Percentiles rank a stretch among this genome's conserved stretches.
Conservation (phyloP, 2,888 invertebrate genomes). For the Caenorhabditis japonica region DNA sequence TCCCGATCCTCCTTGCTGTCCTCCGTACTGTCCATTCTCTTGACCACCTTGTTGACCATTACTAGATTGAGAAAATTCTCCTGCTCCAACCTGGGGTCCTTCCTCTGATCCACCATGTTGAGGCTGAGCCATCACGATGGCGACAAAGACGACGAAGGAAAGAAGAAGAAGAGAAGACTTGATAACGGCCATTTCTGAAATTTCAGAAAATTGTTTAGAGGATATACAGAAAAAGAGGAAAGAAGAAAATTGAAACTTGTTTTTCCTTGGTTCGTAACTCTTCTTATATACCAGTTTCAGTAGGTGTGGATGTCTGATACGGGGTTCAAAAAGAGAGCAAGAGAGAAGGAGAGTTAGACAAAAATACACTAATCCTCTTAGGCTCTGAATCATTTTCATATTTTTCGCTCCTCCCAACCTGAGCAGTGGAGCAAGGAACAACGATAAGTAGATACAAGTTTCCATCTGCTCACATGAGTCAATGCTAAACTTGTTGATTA, state of each 20-base stretch:
- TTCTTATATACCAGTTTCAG: constrained; percentile 21
- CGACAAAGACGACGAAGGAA: constrained; percentile 25
- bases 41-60: constrained; percentile 23
- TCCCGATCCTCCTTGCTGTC: constrained; percentile 10
- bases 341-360: background rate
- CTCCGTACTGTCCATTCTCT: constrained; percentile 15
- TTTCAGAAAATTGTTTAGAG: background rate
- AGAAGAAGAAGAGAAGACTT: constrained; percentile 32
- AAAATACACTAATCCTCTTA: constrained; percentile 23
- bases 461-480: constrained; percentile 10
- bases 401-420: constrained; percentile 11
- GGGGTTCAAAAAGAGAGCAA: no score
- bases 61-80: background rate
- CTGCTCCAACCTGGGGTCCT: constrained; percentile 18
- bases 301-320: constrained; percentile 31
- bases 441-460: constrained; percentile 3
- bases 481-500: constrained; percentile 30
- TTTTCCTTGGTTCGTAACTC: background rate
- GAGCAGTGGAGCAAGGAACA: background rate
- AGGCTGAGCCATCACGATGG: constrained; percentile 27
- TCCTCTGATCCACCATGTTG: constrained; percentile 17
- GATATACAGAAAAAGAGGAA: background rate
- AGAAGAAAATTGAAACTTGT: background rate
- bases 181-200: constrained; percentile 19
- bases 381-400: constrained; percentile 24